Evolutionary conservation across 2,888 invertebrate species (phyloP), one percentile per base, ranked within the genome.

Genomic region (Eupelmus urozonus): DNA sequence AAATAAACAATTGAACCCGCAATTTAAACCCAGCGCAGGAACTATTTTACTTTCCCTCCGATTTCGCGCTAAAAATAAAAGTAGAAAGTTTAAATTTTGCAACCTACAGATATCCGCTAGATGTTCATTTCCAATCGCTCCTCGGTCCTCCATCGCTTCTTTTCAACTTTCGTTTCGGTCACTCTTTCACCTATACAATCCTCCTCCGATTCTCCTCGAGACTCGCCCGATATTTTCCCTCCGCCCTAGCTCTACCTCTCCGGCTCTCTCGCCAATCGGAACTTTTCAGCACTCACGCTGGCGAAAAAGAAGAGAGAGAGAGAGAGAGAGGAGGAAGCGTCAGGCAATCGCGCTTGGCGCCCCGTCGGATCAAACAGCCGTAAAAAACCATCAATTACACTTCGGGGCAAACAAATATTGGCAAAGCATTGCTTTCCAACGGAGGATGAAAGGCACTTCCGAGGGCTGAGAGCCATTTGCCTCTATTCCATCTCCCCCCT

Each of bases 301-400:
- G 20, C 29, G 11, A 16, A 45, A 45, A 16, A 45, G 16, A 45
- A 13, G 16, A 45, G 29, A 18, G 29, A 51, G 25, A 25, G 65
- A 27, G 27, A 29, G 34, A 53, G 34, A 18, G 13, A 51, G 25
- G 11, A 25, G 7, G 40, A 13, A 13, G 25, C 4, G n/a, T 16
- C n/a, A 27, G 20, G 60, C 53, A 72, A 53, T 73, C 65, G 65
- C 11, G 20, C 49, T 16, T 51, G 23, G 23, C 16, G 16, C 13
- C 53, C 18, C 3, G n/a, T 18, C 59, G 45, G 62, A 72, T 80
- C 75, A 78, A 72, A 75, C 59, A 69, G 23, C 23, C 60, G 70
- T 65, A 71, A 78, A 69, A 76, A 77, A 34, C 79, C 70, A 79
- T 81, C 72, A 72, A 79, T 78, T 78, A 76, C 69, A 65, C 79